Conservation (phyloP, 2,888 invertebrate genomes). For the Spisula subtruncata region DNA sequence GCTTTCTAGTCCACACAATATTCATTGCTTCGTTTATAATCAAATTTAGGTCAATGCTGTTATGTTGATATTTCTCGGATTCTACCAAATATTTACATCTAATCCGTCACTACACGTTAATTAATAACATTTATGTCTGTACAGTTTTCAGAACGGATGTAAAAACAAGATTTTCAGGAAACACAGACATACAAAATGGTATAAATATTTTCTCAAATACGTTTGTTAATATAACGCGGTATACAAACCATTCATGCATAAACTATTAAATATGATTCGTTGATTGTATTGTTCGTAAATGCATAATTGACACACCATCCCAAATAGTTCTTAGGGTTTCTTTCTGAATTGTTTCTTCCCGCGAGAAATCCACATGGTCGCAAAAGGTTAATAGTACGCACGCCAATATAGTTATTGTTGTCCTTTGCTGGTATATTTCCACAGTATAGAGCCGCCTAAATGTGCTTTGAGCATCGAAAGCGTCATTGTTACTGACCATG, state of each 20-base stretch:
- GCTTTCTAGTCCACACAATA: background rate
- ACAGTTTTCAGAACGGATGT: no score
- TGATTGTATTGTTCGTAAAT: conserved; percentile 11
- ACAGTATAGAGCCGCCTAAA: background rate
- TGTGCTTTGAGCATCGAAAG: background rate
- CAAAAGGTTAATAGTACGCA: background rate
- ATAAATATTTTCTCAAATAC: no score
- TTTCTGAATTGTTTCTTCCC: background rate
- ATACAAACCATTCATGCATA: background rate
- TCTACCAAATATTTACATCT: no score
- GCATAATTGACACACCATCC: background rate
- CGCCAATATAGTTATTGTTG: background rate
- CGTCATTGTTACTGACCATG: background rate
- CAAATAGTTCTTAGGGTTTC: background rate
- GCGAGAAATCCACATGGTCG: background rate
- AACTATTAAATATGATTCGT: background rate
- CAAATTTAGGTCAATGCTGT: background rate
- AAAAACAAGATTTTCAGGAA: no score
- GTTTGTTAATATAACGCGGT: background rate
- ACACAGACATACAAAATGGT: no score
- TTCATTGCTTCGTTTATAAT: background rate
- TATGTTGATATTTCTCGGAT: no score
- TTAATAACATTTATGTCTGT: no score
- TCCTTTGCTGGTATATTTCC: background rate
- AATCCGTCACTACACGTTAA: no score